Percentiles rank a stretch among this genome's conserved stretches.
Evolutionary conservation across 2,113 vertebrate genomes (phyloP).

Genomic region (Prionailurus bengalensis): DNA sequence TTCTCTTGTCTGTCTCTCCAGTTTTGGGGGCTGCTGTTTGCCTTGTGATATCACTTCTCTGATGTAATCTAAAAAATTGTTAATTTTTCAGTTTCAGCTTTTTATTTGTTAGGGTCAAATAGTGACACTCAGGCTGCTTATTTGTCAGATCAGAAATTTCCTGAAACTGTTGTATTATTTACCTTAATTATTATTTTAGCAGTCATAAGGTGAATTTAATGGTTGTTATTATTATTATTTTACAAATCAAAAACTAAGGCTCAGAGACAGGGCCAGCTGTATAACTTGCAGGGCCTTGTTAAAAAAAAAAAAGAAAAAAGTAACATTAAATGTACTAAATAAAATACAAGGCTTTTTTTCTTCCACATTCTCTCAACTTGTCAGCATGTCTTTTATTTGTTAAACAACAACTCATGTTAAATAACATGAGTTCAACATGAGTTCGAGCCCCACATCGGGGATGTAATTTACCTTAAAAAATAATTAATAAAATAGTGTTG

Average conservation of each 20-base stretch:
- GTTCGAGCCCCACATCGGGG: not conserved
- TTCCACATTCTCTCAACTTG: not conserved
- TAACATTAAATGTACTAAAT: not conserved
- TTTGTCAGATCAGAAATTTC: not conserved
- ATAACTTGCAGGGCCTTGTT: not conserved
- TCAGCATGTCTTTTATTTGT: not conserved
- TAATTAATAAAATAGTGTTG: not conserved
- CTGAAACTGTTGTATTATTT: not conserved
- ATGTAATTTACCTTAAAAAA: not conserved
- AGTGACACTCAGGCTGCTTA: not conserved
- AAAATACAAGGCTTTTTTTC: not conserved
- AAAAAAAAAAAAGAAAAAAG: not conserved
- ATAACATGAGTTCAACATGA: not conserved
- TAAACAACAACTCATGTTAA: too few species aligned
- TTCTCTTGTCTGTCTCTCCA: not conserved
- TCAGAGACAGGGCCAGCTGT: not conserved
- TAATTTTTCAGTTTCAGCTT: not conserved
- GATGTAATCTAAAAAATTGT: not conserved
- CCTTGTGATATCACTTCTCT: not conserved
- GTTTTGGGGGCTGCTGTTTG: not conserved
- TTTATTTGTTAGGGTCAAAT: not conserved
- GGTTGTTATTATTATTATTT: not conserved
- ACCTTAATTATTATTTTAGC: not conserved
- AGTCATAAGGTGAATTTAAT: not conserved
- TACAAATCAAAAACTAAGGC: not conserved